Evolutionary conservation across 2,888 invertebrate genomes (phyloP).

Genomic region (Epirrhoe tristata): DNA sequence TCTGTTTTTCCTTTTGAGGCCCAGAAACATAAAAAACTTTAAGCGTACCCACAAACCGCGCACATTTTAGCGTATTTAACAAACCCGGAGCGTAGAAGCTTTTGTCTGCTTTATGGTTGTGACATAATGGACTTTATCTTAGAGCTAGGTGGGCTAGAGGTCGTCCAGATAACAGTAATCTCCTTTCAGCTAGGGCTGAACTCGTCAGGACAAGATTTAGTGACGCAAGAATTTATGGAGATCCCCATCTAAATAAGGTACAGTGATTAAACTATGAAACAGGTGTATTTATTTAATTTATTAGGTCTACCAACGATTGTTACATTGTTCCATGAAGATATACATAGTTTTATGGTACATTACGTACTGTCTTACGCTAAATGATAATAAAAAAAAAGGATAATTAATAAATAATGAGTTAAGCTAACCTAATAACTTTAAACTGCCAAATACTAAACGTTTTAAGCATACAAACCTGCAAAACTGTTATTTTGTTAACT

Average conservation of each 20-base stretch:
- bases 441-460: no score
- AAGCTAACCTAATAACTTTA: no score
- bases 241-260: background rate
- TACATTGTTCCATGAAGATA: no score
- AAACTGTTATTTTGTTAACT: background rate
- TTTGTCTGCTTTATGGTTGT: constrained; percentile 31
- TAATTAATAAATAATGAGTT: no score
- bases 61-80: background rate
- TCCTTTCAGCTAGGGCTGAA: constrained; percentile 5
- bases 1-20: background rate
- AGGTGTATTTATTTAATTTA: no score
- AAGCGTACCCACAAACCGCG: background rate
- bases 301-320: no score
- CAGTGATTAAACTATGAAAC: no score
- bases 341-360: no score
- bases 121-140: constrained; percentile 35
- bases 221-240: background rate
- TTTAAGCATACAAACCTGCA: no score
- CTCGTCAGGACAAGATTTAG: constrained; percentile 11
- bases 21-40: background rate
- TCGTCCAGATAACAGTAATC: constrained; percentile 22
- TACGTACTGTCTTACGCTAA: no score
- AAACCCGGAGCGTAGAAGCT: constrained; percentile 20
- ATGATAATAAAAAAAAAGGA: no score
- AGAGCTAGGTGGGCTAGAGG: constrained; percentile 29